Conservation (phyloP, 2,888 invertebrate species). For the Thumatha senex region DNA sequence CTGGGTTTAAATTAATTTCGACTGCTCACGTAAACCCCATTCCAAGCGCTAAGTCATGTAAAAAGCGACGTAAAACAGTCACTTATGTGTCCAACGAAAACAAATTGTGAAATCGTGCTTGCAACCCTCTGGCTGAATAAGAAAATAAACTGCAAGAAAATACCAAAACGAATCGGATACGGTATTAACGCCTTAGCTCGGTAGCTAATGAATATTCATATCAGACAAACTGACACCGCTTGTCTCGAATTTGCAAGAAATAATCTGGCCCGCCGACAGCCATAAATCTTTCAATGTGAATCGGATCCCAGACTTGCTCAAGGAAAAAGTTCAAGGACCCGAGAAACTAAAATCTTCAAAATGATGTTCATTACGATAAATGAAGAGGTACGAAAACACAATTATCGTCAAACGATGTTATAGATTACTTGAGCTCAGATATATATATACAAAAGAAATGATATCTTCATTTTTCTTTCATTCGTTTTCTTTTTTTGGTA, state of each 20-base stretch:
- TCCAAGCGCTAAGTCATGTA: slow-evolving; percentile 38
- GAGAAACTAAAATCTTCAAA: background rate
- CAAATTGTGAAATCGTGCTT: slow-evolving; percentile 48
- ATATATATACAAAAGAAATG: background rate
- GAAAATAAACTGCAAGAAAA: slow-evolving; percentile 42
- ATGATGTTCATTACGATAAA: background rate
- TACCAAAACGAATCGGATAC: slow-evolving; percentile 53
- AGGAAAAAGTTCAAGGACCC: slow-evolving; percentile 18
- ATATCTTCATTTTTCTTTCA: too few species aligned
- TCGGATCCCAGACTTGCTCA: slow-evolving; percentile 16
- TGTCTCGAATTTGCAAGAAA: slow-evolving; percentile 68
- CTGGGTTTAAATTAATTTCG: slow-evolving; percentile 37
- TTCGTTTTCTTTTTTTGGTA: too few species aligned
- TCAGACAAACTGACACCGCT: slow-evolving; percentile 63
- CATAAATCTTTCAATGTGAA: slow-evolving; percentile 59
- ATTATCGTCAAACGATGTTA: background rate
- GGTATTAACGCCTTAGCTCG: slow-evolving; percentile 54
- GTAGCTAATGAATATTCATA: slow-evolving; percentile 62
- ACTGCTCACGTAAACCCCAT: slow-evolving; percentile 44
- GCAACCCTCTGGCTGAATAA: slow-evolving; percentile 23
- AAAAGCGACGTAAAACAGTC: slow-evolving; percentile 39
- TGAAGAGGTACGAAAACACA: background rate
- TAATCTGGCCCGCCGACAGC: slow-evolving; percentile 54
- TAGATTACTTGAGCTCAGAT: background rate
- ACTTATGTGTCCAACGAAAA: slow-evolving; percentile 50